Percentiles rank a stretch among this genome's conserved stretches.
These are phyloP conservation scores for Akabosia matsudoensis DNA, from an alignment of 1,140 invertebrate species.

Conservation along the genomic window DNA sequence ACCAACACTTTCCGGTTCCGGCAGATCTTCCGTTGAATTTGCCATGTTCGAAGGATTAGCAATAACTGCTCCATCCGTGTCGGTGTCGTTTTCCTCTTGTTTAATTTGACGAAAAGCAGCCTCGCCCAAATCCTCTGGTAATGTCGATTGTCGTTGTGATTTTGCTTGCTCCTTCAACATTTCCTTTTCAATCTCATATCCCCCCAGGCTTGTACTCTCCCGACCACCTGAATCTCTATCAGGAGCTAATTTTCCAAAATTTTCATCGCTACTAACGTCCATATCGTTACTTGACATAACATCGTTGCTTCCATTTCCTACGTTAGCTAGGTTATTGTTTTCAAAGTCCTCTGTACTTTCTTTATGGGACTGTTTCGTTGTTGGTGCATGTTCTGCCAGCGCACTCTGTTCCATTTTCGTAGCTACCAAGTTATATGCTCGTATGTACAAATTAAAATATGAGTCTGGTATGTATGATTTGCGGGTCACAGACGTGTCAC, in stretches of 20 bases:
- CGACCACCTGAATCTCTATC: too few species aligned
- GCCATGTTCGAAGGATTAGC: background rate
- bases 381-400: background rate
- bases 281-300: too few species aligned
- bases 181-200: too few species aligned
- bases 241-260: too few species aligned
- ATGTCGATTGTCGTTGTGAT: background rate
- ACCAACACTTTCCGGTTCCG: conserved; percentile 40
- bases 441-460: too few species aligned
- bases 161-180: background rate
- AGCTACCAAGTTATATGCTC: too few species aligned
- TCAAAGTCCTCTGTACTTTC: background rate
- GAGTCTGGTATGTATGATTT: too few species aligned
- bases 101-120: background rate
- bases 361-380: background rate
- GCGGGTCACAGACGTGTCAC: too few species aligned
- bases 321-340: conserved; percentile 8
- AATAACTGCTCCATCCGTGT: background rate
- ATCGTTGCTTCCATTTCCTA: conserved; percentile 1
- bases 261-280: background rate
- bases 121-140: conserved; percentile 7
- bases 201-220: too few species aligned
- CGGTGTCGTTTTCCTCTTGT: conserved; percentile 17
- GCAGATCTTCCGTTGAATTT: background rate
- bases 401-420: conserved; percentile 1